These are phyloP conservation scores for Xerus inauris DNA, from an alignment of 2,113 vertebrate genomes.

Conservation along the genomic window DNA sequence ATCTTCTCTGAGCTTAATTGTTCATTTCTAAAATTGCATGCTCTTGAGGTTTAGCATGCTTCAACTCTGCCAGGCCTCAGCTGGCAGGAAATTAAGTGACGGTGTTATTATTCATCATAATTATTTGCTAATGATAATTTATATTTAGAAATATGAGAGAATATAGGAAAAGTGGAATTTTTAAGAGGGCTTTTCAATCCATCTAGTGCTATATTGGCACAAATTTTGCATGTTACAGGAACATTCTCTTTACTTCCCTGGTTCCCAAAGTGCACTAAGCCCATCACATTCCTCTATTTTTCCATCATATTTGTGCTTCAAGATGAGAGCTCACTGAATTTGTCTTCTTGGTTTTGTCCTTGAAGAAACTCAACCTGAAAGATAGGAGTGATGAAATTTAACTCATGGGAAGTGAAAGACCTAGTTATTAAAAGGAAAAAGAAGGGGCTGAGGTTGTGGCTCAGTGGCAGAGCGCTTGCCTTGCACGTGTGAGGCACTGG, in stretches of 20 bases:
- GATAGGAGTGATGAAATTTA: neutral
- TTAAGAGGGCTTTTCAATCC: neutral
- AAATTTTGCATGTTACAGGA: neutral
- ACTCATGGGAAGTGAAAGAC: neutral
- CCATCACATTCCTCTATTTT: neutral
- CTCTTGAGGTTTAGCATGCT: conserved; percentile 38
- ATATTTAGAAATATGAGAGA: conserved; percentile 48
- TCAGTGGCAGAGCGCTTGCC: too few species aligned
- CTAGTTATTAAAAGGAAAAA: conserved; percentile 29
- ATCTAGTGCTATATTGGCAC: neutral
- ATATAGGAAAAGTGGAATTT: neutral
- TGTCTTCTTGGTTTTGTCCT: neutral
- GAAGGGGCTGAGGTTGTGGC: too few species aligned
- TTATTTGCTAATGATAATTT: conserved; percentile 66
- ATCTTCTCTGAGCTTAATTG: conserved; percentile 45
- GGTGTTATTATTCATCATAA: conserved; percentile 22
- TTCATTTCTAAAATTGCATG: conserved; percentile 21
- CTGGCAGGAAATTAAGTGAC: conserved; percentile 49
- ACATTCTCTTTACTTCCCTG: neutral
- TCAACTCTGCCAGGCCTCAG: conserved; percentile 47
- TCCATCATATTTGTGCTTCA: neutral
- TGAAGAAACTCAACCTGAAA: neutral
- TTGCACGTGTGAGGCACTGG: too few species aligned
- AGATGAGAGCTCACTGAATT: neutral
- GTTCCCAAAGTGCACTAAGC: neutral